Percentiles rank a stretch among this genome's conserved stretches.
phyloP scores from a whole-genome alignment of 1,140 invertebrate species.

The Papilio xuthus region DNA sequence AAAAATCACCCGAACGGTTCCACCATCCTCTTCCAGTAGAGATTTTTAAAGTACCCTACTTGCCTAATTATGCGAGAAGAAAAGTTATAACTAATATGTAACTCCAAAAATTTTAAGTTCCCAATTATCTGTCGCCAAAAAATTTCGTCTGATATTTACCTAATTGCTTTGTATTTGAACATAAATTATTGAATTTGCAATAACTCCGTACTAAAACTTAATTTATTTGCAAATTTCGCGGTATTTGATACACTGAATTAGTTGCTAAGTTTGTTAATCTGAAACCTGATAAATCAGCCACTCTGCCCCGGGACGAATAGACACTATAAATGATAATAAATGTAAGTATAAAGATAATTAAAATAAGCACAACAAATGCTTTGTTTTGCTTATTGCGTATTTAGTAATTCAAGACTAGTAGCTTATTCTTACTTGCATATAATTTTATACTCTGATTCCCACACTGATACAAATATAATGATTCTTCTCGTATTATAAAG shows the following conservation, averaged over 20 bases:
- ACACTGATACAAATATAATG: conserved; percentile 38
- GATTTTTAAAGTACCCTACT: too few relatives aligned
- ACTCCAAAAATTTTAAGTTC: too few relatives aligned
- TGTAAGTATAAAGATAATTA: background rate
- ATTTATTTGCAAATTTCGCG: conserved; percentile 20
- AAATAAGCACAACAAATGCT: background rate
- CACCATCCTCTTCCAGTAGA: too few relatives aligned
- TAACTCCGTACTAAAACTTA: background rate
- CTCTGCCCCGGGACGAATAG: too few relatives aligned
- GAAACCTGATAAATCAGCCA: background rate
- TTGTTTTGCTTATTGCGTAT: background rate
- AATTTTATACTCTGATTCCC: conserved; percentile 33
- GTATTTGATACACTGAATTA: conserved; percentile 7
- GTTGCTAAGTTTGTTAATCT: background rate
- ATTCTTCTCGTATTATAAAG: conserved; percentile 43
- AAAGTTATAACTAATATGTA: too few relatives aligned
- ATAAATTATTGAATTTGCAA: conserved; percentile 1
- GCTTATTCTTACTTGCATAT: conserved; percentile 8
- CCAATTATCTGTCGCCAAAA: background rate
- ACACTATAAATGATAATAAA: background rate
- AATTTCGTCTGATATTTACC: background rate
- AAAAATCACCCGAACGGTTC: too few relatives aligned
- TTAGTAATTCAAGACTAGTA: conserved; percentile 3
- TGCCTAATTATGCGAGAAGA: too few relatives aligned
- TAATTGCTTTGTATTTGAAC: background rate